A percentile compares a stretch with the other conserved stretches of the same genome.
phyloP scores from a whole-genome alignment of 1,140 invertebrate species.

The Cryptotermes secundus region DNA sequence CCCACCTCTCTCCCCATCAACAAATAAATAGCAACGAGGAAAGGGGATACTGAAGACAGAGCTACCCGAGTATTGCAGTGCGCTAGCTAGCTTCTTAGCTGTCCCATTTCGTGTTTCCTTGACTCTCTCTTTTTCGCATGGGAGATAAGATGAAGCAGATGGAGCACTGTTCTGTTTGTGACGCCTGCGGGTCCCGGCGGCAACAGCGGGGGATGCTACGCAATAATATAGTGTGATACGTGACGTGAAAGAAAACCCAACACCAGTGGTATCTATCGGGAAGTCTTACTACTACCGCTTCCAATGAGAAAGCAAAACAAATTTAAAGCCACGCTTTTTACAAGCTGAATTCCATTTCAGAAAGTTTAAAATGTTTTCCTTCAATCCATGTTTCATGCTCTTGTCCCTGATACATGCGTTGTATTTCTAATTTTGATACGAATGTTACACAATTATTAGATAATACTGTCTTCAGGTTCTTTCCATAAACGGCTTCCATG shows the following conservation, averaged over 20 bases:
- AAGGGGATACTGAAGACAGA: background rate
- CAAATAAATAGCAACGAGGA: background rate
- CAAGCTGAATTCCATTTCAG: background rate
- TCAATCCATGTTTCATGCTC: background rate
- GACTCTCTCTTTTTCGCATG: background rate
- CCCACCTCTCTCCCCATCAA: background rate
- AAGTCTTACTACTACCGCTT: background rate
- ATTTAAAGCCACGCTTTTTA: background rate
- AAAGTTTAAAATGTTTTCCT: background rate
- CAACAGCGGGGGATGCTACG: background rate
- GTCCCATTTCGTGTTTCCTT: background rate
- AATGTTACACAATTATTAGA: too few relatives aligned
- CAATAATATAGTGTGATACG: constrained; percentile 13
- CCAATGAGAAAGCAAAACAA: background rate
- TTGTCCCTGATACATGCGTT: background rate
- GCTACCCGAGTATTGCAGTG: background rate
- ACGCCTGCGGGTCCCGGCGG: background rate
- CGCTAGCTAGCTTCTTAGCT: background rate
- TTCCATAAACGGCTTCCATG: too few relatives aligned
- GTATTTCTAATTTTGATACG: background rate
- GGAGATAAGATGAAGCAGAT: constrained; percentile 9
- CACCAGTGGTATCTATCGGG: background rate
- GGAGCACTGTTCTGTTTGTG: background rate
- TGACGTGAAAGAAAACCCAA: background rate
- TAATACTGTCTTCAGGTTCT: too few relatives aligned